phyloP scores from a whole-genome alignment of 2,797 vertebrate genomes.

The Pantherophis alleghaniensis region DNA sequence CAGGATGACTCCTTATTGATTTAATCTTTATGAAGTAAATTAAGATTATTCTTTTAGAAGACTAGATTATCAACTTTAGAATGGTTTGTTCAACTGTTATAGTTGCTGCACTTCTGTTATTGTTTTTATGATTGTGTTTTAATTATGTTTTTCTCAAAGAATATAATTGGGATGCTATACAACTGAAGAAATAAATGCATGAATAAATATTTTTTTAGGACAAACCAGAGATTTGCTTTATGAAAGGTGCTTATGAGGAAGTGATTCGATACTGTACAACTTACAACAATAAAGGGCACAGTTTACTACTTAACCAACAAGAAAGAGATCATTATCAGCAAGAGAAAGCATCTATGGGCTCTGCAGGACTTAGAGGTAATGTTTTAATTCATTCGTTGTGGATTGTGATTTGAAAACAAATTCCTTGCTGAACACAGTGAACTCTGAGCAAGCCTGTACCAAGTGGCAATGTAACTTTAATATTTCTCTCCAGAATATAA shows the following conservation, averaged over 20 bases:
- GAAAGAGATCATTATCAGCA: conserved; percentile 92
- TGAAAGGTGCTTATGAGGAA: conserved; percentile 96
- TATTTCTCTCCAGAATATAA: background rate
- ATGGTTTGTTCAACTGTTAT: background rate
- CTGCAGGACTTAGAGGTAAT: conserved; percentile 89
- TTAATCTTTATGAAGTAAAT: background rate
- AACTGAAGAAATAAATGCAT: background rate
- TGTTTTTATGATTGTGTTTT: background rate
- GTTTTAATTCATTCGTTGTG: background rate
- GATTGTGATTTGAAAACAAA: background rate
- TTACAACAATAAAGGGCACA: conserved; percentile 83
- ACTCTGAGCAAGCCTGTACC: background rate
- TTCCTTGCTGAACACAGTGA: background rate
- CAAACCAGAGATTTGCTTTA: conserved; percentile 83
- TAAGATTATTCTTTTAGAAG: background rate
- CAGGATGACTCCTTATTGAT: background rate
- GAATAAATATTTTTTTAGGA: conserved; percentile 74
- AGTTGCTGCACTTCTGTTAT: background rate
- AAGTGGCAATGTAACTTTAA: background rate
- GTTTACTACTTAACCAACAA: conserved; percentile 80
- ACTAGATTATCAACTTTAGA: background rate
- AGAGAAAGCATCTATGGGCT: conserved; percentile 92
- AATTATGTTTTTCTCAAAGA: background rate
- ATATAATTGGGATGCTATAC: background rate
- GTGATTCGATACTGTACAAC: conserved; percentile 88